Evolutionary conservation across 2,113 vertebrate genomes (phyloP).

Genomic region (Pelvicachromis taeniatus): DNA sequence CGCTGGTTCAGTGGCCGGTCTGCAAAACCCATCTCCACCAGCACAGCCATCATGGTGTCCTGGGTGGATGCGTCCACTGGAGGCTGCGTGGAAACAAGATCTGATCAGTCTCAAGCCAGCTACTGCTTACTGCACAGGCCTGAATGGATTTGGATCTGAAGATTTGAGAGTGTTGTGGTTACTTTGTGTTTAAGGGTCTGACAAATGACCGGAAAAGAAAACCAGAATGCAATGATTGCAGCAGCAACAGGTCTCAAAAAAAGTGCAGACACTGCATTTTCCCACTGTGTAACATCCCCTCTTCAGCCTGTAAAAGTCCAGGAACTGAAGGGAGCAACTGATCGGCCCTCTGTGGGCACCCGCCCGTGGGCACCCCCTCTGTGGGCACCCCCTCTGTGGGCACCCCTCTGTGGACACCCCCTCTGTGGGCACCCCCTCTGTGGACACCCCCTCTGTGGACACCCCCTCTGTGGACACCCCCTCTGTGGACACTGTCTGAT

Average conservation of each 20-base stretch:
- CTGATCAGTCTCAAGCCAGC: background rate
- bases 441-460: no score
- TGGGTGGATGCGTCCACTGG: slow-evolving; percentile 79
- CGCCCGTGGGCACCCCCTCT: no score
- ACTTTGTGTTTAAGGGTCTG: background rate
- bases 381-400: no score
- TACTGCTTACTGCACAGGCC: background rate
- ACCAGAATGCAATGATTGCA: background rate
- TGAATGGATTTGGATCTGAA: background rate
- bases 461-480: no score
- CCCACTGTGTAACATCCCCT: background rate
- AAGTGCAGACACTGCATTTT: background rate
- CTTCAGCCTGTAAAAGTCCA: background rate
- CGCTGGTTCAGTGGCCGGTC: slow-evolving; percentile 83
- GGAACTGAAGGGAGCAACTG: background rate
- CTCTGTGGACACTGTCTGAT: background rate
- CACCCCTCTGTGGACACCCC: no score
- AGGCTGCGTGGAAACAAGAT: slow-evolving; percentile 48
- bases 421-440: no score
- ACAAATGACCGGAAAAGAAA: background rate
- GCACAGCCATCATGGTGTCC: slow-evolving; percentile 84
- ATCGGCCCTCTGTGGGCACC: background rate
- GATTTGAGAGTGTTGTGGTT: background rate
- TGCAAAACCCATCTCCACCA: slow-evolving; percentile 97
- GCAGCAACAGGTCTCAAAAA: background rate